A percentile compares a stretch with the other conserved stretches of the same genome.
Evolutionary conservation across 2,888 invertebrate species (phyloP).

Genomic region (Glomeris marginata): DNA sequence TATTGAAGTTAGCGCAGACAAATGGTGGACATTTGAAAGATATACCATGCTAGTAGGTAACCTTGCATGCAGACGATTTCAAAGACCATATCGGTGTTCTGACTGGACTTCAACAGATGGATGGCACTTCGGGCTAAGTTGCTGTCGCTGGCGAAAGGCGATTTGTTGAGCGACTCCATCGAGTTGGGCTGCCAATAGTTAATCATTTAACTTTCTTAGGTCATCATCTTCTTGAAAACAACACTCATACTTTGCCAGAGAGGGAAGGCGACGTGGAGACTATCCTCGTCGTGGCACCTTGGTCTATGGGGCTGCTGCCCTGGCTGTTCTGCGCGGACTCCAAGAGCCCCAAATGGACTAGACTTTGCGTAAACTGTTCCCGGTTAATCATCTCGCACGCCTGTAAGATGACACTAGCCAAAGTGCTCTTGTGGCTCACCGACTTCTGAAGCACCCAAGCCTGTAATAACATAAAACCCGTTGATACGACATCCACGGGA

Average conservation of each 20-base stretch:
- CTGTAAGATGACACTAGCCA: constrained; percentile 29
- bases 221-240: neutral
- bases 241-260: constrained; percentile 4
- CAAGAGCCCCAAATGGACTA: constrained; percentile 41
- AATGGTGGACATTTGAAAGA: neutral
- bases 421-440: constrained; percentile 23
- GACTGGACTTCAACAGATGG: constrained; percentile 39
- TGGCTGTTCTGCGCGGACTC: constrained; percentile 23
- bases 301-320: neutral
- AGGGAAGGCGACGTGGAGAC: constrained; percentile 7
- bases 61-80: constrained; percentile 35
- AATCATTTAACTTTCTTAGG: constrained; percentile 2
- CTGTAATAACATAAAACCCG: no score
- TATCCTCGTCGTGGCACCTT: constrained; percentile 1
- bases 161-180: constrained; percentile 44
- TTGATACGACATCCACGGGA: no score
- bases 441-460: constrained; percentile 29
- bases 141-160: constrained; percentile 41
- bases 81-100: constrained; percentile 48
- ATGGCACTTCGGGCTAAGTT: constrained; percentile 42
- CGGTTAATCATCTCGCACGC: constrained; percentile 44
- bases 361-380: constrained; percentile 43
- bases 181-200: constrained; percentile 37
- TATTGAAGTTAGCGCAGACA: neutral
- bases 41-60: constrained; percentile 16